These are phyloP conservation scores for Ectobius pallidus DNA, from an alignment of 2,888 invertebrate species.

Conservation along the genomic window DNA sequence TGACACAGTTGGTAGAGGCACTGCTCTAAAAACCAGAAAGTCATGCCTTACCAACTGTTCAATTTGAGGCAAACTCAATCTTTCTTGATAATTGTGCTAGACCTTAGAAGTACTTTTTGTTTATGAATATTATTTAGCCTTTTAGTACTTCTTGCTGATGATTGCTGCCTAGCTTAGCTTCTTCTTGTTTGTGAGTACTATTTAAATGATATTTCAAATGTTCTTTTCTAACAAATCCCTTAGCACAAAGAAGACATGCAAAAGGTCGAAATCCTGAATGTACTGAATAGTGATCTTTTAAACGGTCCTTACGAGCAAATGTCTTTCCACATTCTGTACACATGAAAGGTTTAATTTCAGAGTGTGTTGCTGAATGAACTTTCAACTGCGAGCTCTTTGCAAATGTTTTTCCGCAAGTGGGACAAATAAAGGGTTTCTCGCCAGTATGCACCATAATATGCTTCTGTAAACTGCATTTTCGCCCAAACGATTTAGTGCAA, in stretches of 20 bases:
- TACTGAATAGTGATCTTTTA: conserved; percentile 11
- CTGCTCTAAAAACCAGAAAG: no score
- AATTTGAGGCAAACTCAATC: no score
- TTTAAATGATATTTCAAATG: conserved; percentile 25
- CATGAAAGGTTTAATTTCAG: conserved; percentile 2
- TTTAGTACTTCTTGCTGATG: no score
- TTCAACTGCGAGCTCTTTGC: conserved; percentile 10
- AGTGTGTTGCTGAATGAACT: conserved; percentile 18
- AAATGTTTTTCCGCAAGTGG: conserved; percentile 22
- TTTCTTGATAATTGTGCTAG: no score
- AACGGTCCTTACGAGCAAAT: conserved; percentile 18
- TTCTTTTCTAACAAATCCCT: conserved; percentile 20
- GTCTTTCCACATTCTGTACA: conserved; percentile 20
- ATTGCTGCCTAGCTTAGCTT: no score
- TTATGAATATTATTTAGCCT: no score
- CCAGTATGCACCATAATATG: conserved; percentile 15
- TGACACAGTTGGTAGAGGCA: no score
- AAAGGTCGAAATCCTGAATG: conserved; percentile 17
- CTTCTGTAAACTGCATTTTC: background rate
- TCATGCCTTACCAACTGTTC: no score
- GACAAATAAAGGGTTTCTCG: conserved; percentile 1
- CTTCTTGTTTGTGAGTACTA: background rate
- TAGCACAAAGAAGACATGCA: conserved; percentile 11
- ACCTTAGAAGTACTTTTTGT: no score
- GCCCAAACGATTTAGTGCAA: conserved; percentile 15